Percentiles rank a stretch among this genome's conserved stretches.
Conservation (phyloP, 2,888 invertebrate genomes). For the Rhagonycha lutea region DNA sequence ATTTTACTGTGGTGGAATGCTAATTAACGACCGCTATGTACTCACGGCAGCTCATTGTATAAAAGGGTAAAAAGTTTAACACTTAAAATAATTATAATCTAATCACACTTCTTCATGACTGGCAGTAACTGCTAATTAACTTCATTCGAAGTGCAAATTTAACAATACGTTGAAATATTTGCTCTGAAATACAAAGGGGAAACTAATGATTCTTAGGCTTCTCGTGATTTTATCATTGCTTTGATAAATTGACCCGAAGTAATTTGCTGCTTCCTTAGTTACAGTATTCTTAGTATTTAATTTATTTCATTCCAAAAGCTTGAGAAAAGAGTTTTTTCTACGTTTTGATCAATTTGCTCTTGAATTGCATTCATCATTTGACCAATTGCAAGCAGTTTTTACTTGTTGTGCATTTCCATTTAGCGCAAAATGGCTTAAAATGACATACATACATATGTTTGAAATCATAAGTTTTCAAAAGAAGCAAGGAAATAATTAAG, state of each 20-base stretch:
- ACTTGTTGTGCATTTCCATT: too few relatives aligned
- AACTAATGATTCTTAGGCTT: background rate
- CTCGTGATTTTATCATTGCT: background rate
- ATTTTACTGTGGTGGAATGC: constrained; percentile 88
- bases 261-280: background rate
- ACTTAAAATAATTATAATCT: background rate
- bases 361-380: too few relatives aligned
- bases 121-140: background rate
- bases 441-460: too few relatives aligned
- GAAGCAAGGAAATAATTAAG: too few relatives aligned
- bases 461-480: too few relatives aligned
- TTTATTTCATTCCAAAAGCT: background rate
- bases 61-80: constrained; percentile 68
- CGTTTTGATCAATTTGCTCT: too few relatives aligned
- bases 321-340: too few relatives aligned
- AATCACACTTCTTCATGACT: background rate
- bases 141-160: background rate
- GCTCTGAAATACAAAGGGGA: background rate
- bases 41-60: constrained; percentile 89
- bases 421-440: too few relatives aligned
- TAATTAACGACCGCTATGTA: constrained; percentile 87
- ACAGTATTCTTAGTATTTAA: background rate
- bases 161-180: background rate
- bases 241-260: background rate
- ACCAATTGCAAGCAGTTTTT: too few relatives aligned